Conservation (phyloP, 2,888 invertebrate species). For the Aspidiotus destructor region DNA sequence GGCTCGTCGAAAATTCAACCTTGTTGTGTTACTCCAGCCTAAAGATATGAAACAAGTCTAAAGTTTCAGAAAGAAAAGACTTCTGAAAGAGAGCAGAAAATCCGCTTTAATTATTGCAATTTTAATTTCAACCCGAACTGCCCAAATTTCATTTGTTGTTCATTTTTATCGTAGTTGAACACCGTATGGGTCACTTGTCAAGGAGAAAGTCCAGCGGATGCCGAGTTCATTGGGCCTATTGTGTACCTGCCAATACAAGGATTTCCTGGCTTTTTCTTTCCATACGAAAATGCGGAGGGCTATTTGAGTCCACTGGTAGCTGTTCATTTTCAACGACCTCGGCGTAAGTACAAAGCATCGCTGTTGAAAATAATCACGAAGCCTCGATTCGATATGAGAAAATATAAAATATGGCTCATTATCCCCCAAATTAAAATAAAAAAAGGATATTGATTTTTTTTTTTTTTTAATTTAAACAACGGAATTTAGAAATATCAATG, state of each 20-base stretch:
- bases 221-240: slow-evolving; percentile 80
- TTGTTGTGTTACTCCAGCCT: too few relatives aligned
- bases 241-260: slow-evolving; percentile 70
- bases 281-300: slow-evolving; percentile 74
- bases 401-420: too few relatives aligned
- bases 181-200: slow-evolving; percentile 88
- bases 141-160: not conserved
- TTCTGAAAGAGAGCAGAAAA: not conserved
- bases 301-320: slow-evolving; percentile 83
- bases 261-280: slow-evolving; percentile 83
- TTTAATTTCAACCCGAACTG: too few relatives aligned
- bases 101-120: too few relatives aligned
- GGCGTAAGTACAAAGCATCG: slow-evolving; percentile 52
- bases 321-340: slow-evolving; percentile 70
- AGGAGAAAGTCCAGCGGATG: slow-evolving; percentile 86
- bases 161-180: slow-evolving; percentile 43
- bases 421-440: too few relatives aligned
- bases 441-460: not conserved
- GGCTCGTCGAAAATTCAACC: too few relatives aligned
- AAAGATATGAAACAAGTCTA: too few relatives aligned
- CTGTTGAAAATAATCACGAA: too few relatives aligned
- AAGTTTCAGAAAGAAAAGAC: not conserved
- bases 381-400: too few relatives aligned
- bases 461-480: too few relatives aligned
- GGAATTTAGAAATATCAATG: too few relatives aligned